phyloP scores from a whole-genome alignment of 2,797 vertebrate genomes.

The Pelobates cultripes region DNA sequence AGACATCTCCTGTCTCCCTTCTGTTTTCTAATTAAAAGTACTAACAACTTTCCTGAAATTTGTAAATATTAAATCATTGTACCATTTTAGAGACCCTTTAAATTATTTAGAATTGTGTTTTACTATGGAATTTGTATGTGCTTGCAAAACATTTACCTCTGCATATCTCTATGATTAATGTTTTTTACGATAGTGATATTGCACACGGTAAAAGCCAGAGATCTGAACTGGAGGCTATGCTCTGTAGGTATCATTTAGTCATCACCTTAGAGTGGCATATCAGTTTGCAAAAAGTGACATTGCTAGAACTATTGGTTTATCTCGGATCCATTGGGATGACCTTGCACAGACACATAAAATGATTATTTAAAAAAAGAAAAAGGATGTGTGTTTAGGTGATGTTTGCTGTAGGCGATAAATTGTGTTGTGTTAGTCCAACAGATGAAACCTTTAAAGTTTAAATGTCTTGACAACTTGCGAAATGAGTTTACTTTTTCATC shows the following conservation, averaged over 20 bases:
- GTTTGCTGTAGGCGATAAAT: slow-evolving; percentile 17
- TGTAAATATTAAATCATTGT: no score
- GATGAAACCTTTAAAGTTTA: slow-evolving; percentile 37
- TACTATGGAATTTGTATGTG: no score
- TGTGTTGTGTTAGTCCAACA: slow-evolving; percentile 29
- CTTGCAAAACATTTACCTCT: neutral
- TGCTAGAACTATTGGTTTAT: neutral
- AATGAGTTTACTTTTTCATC: slow-evolving; percentile 12
- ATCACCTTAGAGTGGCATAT: neutral
- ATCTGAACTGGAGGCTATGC: neutral
- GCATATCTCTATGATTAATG: neutral
- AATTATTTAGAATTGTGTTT: no score
- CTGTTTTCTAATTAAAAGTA: no score
- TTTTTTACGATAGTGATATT: neutral
- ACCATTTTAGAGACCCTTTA: no score
- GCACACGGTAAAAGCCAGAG: neutral
- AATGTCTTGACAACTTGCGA: slow-evolving; percentile 33
- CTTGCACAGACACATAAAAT: slow-evolving; percentile 17
- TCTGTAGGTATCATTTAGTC: neutral
- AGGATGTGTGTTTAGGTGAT: slow-evolving; percentile 2
- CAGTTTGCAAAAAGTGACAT: neutral
- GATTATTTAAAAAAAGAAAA: slow-evolving; percentile 13
- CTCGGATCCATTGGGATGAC: slow-evolving; percentile 14
- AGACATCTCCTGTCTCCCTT: no score
- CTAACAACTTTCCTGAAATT: no score